A percentile compares a stretch with the other conserved stretches of the same genome.
These are phyloP conservation scores for Allobates femoralis DNA, from an alignment of 2,797 vertebrate species.

Conservation along the genomic window DNA sequence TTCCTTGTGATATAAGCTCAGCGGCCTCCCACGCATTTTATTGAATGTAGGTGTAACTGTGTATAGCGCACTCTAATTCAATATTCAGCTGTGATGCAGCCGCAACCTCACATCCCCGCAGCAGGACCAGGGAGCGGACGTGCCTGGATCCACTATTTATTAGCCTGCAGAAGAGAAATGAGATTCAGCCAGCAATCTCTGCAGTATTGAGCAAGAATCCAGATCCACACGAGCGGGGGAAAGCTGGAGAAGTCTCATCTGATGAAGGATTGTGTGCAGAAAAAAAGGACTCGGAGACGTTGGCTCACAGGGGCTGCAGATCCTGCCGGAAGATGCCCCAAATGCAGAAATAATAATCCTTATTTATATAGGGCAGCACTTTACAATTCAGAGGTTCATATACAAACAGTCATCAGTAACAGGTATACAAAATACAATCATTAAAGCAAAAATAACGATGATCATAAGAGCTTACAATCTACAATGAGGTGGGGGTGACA, in stretches of 20 bases:
- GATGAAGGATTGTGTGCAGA: neutral
- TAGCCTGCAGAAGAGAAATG: slow-evolving; percentile 13
- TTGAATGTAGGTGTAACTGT: slow-evolving; percentile 31
- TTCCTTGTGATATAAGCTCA: slow-evolving; percentile 17
- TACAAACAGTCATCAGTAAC: no score
- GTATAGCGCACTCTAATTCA: slow-evolving; percentile 32
- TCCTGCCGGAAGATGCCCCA: neutral
- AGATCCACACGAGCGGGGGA: neutral
- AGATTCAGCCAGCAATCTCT: slow-evolving; percentile 23
- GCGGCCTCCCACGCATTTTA: slow-evolving; percentile 22
- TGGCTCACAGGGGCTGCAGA: neutral
- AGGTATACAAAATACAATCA: no score
- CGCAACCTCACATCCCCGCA: slow-evolving; percentile 2
- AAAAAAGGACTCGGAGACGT: neutral
- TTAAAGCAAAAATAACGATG: no score
- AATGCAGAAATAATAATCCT: no score
- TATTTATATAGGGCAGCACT: no score
- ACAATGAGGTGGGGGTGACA: no score
- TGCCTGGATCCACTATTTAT: slow-evolving; percentile 34
- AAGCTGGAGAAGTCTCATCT: slow-evolving; percentile 3
- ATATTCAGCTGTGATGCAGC: slow-evolving; percentile 39
- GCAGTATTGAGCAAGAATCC: slow-evolving; percentile 11
- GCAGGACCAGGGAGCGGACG: neutral
- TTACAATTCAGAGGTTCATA: no score
- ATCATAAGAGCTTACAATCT: no score